A percentile compares a stretch with the other conserved stretches of the same genome.
phyloP scores from a whole-genome alignment of 2,888 invertebrate species.

The Conchocele bisecta region DNA sequence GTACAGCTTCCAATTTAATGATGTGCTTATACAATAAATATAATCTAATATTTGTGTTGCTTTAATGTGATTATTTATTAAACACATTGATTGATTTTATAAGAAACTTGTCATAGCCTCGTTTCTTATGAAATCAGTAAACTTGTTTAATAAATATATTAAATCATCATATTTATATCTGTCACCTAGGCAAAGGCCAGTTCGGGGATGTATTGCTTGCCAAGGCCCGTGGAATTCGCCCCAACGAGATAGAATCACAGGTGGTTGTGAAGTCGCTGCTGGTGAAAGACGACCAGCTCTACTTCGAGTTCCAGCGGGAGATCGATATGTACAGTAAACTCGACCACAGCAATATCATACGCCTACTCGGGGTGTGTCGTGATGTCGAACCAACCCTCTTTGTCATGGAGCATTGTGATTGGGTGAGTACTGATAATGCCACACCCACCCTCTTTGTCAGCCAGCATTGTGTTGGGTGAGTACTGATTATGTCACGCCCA shows the following conservation, averaged over 20 bases:
- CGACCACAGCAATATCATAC: conserved; percentile 91
- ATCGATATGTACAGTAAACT: conserved; percentile 92
- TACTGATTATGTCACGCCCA: conserved; percentile 87
- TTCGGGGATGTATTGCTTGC: conserved; percentile 96
- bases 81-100: too few relatives aligned
- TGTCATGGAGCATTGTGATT: conserved; percentile 95
- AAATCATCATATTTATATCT: too few relatives aligned
- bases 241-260: conserved; percentile 77
- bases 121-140: too few relatives aligned
- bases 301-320: conserved; percentile 92
- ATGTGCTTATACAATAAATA: too few relatives aligned
- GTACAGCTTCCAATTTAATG: too few relatives aligned
- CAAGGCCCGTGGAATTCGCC: conserved; percentile 84
- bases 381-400: conserved; percentile 91
- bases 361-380: conserved; percentile 90
- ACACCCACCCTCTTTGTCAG: conserved; percentile 92
- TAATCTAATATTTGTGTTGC: too few relatives aligned
- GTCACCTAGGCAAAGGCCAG: conserved; percentile 95
- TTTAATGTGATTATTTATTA: too few relatives aligned
- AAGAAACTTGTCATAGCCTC: too few relatives aligned
- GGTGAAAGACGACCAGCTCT: conserved; percentile 76
- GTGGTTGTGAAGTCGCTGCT: conserved; percentile 82
- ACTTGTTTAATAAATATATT: too few relatives aligned
- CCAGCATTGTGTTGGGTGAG: conserved; percentile 95
- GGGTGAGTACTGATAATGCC: conserved; percentile 86